These are phyloP conservation scores for Triplophysa bombifrons DNA, from an alignment of 2,797 vertebrate species.

Conservation along the genomic window DNA sequence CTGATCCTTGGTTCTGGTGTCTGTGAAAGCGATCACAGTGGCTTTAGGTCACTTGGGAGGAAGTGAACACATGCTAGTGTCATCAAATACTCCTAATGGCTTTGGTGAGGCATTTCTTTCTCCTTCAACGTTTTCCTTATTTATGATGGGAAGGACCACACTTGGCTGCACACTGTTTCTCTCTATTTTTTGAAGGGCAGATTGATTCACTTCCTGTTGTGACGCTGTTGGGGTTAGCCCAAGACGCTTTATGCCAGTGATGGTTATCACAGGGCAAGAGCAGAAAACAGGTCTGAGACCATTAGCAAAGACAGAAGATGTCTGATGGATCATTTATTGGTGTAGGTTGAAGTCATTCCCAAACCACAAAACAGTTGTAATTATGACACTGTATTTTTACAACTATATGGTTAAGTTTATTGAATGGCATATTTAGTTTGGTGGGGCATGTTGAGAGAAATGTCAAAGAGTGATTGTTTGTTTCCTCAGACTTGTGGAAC, in stretches of 20 bases:
- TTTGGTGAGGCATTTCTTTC: constrained; percentile 51
- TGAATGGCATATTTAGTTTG: constrained; percentile 26
- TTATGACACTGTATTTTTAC: constrained; percentile 5
- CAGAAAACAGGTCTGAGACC: background rate
- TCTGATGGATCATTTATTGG: constrained; percentile 1
- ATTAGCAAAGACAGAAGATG: background rate
- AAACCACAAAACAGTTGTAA: background rate
- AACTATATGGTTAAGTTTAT: constrained; percentile 2
- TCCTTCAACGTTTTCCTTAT: constrained; percentile 56
- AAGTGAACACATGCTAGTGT: constrained; percentile 62
- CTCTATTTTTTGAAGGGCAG: constrained; percentile 18
- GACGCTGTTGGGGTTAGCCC: constrained; percentile 13
- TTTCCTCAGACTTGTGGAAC: constrained; percentile 36
- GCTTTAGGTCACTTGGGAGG: constrained; percentile 46
- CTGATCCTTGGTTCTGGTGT: constrained; percentile 40
- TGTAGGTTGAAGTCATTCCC: background rate
- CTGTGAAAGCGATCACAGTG: constrained; percentile 60
- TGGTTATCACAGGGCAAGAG: constrained; percentile 32
- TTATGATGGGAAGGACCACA: constrained; percentile 54
- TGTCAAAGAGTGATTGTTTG: constrained; percentile 41
- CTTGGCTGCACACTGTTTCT: constrained; percentile 33
- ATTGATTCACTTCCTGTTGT: constrained; percentile 23
- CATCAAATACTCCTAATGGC: constrained; percentile 56
- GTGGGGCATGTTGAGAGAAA: constrained; percentile 25
- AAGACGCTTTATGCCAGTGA: constrained; percentile 24